phyloP scores from a whole-genome alignment of 2,888 invertebrate species.

The Deroplatys truncata region DNA sequence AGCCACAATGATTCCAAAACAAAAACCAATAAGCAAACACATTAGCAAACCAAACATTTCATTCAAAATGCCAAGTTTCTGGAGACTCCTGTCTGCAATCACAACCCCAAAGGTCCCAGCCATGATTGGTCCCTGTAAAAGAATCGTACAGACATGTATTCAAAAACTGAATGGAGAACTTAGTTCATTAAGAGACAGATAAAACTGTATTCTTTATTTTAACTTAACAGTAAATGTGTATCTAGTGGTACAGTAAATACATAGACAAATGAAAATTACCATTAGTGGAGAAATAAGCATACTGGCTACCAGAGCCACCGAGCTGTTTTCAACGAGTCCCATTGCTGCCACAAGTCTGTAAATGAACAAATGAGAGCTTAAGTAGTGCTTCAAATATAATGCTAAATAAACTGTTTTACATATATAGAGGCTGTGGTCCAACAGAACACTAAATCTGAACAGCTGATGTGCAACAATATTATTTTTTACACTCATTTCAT shows the following conservation, averaged over 20 bases:
- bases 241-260: too few species aligned
- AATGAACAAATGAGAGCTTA: conserved; percentile 17
- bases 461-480: too few species aligned
- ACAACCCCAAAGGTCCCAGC: conserved; percentile 72
- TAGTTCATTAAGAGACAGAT: too few species aligned
- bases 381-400: too few species aligned
- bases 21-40: conserved; percentile 63
- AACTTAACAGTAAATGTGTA: too few species aligned
- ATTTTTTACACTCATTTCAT: too few species aligned
- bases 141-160: background rate
- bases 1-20: conserved; percentile 60
- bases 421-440: too few species aligned
- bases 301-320: conserved; percentile 69
- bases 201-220: too few species aligned
- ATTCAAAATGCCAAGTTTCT: conserved; percentile 60
- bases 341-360: conserved; percentile 64
- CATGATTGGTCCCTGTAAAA: conserved; percentile 66
- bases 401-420: too few species aligned
- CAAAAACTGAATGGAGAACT: background rate
- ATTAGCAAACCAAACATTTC: conserved; percentile 64
- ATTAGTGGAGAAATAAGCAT: conserved; percentile 79
- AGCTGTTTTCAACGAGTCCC: conserved; percentile 69
- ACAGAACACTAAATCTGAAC: too few species aligned
- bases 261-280: conserved; percentile 46
- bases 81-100: conserved; percentile 59